A percentile compares a stretch with the other conserved stretches of the same genome.
Conservation (phyloP, 2,888 invertebrate genomes). For the Cataglyphis livida region DNA sequence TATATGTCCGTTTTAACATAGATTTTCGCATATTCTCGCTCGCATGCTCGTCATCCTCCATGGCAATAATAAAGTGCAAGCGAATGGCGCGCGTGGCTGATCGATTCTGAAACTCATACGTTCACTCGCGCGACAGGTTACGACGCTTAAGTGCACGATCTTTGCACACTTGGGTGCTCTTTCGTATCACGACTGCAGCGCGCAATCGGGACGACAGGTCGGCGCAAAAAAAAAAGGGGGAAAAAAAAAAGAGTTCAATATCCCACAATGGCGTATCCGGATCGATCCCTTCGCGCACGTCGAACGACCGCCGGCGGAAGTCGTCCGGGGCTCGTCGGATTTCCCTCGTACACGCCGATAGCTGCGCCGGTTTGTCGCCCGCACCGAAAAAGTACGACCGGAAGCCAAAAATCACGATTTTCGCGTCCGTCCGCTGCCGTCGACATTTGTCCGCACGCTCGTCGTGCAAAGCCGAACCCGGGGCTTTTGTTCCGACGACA, state of each 20-base stretch:
- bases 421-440: constrained; percentile 64
- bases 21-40: constrained; percentile 11
- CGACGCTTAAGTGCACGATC: constrained; percentile 48
- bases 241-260: constrained; percentile 67
- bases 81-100: constrained; percentile 14
- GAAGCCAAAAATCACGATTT: constrained; percentile 73
- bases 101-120: constrained; percentile 35
- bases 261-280: constrained; percentile 62
- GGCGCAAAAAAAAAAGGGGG: constrained; percentile 7
- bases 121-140: constrained; percentile 37
- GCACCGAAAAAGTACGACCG: constrained; percentile 68
- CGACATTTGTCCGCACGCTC: constrained; percentile 70
- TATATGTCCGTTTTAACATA: neutral
- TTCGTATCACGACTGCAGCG: constrained; percentile 39
- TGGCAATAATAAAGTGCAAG: constrained; percentile 23
- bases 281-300: constrained; percentile 65
- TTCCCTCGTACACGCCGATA: constrained; percentile 65
- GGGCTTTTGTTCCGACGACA: constrained; percentile 71
- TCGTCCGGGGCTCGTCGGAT: constrained; percentile 66
- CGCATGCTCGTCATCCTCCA: neutral
- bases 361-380: constrained; percentile 68
- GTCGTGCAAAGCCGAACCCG: constrained; percentile 54
- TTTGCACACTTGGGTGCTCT: constrained; percentile 40
- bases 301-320: constrained; percentile 59
- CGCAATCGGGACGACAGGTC: constrained; percentile 26